These are phyloP conservation scores for Uropsilus gracilis DNA, from an alignment of 2,113 vertebrate genomes.

Conservation along the genomic window DNA sequence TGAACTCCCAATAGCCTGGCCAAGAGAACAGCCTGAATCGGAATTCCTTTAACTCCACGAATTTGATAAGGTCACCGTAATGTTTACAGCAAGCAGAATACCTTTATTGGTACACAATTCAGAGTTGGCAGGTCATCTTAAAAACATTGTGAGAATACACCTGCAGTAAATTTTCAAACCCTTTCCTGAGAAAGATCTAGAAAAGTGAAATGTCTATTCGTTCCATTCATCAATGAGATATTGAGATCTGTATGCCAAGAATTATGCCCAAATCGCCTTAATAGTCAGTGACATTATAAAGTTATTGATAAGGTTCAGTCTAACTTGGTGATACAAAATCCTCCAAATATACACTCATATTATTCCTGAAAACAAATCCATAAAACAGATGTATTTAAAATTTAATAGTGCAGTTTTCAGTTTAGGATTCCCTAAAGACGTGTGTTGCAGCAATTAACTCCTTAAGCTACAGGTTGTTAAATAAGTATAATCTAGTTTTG, in stretches of 20 bases:
- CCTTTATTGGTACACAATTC: conserved; percentile 52
- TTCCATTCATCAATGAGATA: background rate
- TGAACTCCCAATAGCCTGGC: background rate
- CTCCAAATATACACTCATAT: background rate
- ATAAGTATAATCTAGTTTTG: background rate
- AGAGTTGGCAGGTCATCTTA: conserved; percentile 54
- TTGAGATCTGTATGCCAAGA: background rate
- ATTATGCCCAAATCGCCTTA: background rate
- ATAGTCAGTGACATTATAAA: background rate
- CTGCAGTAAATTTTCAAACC: conserved; percentile 14
- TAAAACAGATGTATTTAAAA: background rate
- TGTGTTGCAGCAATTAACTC: background rate
- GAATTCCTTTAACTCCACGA: background rate
- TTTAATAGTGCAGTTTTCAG: background rate
- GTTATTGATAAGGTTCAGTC: conserved; percentile 36
- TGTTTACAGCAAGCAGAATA: conserved; percentile 30
- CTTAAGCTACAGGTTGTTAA: background rate
- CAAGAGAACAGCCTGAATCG: conserved; percentile 33
- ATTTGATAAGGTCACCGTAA: conserved; percentile 39
- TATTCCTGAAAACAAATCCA: conserved; percentile 9
- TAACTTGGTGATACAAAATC: background rate
- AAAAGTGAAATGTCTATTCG: conserved; percentile 24
- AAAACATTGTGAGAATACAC: background rate
- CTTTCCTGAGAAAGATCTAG: background rate
- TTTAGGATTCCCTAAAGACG: background rate